Evolutionary conservation across 2,113 vertebrate genomes (phyloP).

Genomic region (Agelaius tricolor): DNA sequence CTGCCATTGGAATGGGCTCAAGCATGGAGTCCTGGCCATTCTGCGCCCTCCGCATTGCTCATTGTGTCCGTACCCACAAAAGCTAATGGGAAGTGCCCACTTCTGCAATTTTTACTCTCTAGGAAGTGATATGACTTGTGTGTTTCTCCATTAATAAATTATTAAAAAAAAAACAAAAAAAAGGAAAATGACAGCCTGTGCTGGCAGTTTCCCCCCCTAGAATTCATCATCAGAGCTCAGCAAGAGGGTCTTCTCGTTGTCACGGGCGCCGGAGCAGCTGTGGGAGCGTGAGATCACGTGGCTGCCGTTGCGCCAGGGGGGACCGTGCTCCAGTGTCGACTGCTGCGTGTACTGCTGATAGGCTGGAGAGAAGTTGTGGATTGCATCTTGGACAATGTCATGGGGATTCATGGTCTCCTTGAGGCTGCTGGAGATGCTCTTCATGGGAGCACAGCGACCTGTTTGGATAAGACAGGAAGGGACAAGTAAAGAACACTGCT

Average conservation of each 20-base stretch:
- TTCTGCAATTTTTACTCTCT: slow-evolving; percentile 43
- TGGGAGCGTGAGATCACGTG: slow-evolving; percentile 85
- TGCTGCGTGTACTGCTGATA: slow-evolving; percentile 98
- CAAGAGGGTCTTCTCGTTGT: slow-evolving; percentile 92
- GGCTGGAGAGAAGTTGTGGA: slow-evolving; percentile 96
- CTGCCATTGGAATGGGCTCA: not conserved
- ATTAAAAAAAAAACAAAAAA: not conserved
- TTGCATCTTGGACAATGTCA: slow-evolving; percentile 93
- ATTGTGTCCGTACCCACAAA: not conserved
- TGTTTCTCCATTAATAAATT: slow-evolving; percentile 74
- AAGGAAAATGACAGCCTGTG: not conserved
- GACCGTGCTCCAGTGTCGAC: slow-evolving; percentile 86
- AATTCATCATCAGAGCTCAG: slow-evolving; percentile 96
- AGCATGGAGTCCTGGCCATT: not conserved
- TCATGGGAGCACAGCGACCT: slow-evolving; percentile 95
- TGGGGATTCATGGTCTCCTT: slow-evolving; percentile 97
- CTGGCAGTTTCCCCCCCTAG: slow-evolving; percentile 60
- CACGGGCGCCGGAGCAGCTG: slow-evolving; percentile 82
- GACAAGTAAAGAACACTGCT: not conserved
- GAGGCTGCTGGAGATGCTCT: slow-evolving; percentile 97
- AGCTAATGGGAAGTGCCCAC: slow-evolving; percentile 22
- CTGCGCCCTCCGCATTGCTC: not conserved
- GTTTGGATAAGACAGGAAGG: not conserved
- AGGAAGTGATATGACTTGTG: slow-evolving; percentile 57
- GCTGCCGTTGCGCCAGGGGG: slow-evolving; percentile 72